phyloP scores from a whole-genome alignment of 2,888 invertebrate genomes.

The Thymelicus acteon region DNA sequence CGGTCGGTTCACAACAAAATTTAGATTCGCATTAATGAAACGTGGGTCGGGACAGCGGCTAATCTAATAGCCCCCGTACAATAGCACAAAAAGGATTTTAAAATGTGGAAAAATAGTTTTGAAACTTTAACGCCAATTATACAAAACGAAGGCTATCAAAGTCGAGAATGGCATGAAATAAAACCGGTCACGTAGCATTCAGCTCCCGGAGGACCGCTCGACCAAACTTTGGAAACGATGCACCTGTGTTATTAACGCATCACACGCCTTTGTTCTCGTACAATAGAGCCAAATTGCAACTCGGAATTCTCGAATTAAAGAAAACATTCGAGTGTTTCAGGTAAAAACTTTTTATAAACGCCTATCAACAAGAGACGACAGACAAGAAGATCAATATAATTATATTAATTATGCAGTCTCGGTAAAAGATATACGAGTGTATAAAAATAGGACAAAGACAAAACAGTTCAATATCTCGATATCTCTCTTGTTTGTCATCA shows the following conservation, averaged over 20 bases:
- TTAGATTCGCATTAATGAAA: slow-evolving; percentile 80
- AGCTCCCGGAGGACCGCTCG: slow-evolving; percentile 50
- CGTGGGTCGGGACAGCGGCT: slow-evolving; percentile 67
- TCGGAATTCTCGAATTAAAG: slow-evolving; percentile 72
- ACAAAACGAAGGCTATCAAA: slow-evolving; percentile 75
- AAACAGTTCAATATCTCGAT: no score
- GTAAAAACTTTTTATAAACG: slow-evolving; percentile 49
- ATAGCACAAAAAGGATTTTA: slow-evolving; percentile 67
- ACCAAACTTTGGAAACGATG: slow-evolving; percentile 71
- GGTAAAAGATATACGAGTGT: no score
- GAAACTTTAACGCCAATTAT: slow-evolving; percentile 76
- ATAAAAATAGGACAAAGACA: no score
- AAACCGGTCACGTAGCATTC: slow-evolving; percentile 74
- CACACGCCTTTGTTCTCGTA: slow-evolving; percentile 77
- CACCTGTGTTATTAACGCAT: slow-evolving; percentile 82
- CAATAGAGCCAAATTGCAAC: slow-evolving; percentile 82
- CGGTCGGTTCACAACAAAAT: slow-evolving; percentile 66
- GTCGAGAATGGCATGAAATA: slow-evolving; percentile 73
- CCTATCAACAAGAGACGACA: not conserved
- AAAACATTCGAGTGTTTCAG: slow-evolving; percentile 63
- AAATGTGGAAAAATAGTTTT: slow-evolving; percentile 74
- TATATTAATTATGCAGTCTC: no score
- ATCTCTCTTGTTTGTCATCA: no score
- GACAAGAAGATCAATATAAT: no score
- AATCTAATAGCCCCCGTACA: slow-evolving; percentile 67